A percentile compares a stretch with the other conserved stretches of the same genome.
Conservation (phyloP, 2,797 vertebrate genomes). For the Bovichtus variegatus region DNA sequence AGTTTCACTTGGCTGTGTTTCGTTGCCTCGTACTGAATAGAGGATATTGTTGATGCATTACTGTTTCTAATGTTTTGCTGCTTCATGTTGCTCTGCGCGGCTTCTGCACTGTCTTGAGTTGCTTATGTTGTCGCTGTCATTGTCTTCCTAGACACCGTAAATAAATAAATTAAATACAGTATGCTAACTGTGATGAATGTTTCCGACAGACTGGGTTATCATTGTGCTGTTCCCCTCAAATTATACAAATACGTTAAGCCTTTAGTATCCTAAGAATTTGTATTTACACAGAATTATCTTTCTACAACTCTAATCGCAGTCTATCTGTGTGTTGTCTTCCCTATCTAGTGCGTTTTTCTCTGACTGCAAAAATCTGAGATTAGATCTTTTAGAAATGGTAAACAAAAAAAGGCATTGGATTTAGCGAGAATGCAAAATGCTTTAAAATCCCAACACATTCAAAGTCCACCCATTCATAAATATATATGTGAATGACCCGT, state of each 20-base stretch:
- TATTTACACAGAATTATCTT: neutral
- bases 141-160: neutral
- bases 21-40: neutral
- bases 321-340: neutral
- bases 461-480: constrained; percentile 21
- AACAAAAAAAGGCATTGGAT: neutral
- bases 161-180: neutral
- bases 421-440: neutral
- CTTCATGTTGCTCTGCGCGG: neutral
- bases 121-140: no score
- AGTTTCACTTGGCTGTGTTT: neutral
- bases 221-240: neutral
- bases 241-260: neutral
- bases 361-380: neutral
- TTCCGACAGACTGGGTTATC: neutral
- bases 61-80: neutral
- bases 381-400: no score
- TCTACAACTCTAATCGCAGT: neutral
- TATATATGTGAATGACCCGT: constrained; percentile 5
- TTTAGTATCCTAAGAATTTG: neutral
- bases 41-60: neutral
- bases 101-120: neutral
- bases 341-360: neutral
- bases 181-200: neutral
- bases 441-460: constrained; percentile 4